Conservation (phyloP, 2,888 invertebrate species). For the Nemurella pictetii region DNA sequence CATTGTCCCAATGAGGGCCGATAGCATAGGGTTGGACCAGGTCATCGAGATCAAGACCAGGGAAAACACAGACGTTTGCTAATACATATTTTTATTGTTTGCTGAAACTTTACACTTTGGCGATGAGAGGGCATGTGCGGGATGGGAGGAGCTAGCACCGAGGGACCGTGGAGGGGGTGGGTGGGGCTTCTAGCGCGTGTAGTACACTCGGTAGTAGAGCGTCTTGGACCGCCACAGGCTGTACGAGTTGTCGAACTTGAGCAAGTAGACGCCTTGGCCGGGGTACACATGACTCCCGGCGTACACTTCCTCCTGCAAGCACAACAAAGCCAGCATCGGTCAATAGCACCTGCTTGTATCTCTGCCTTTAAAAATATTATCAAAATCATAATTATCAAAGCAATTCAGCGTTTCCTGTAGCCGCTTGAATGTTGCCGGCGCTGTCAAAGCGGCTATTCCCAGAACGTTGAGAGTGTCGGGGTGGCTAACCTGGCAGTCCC, state of each 20-base stretch:
- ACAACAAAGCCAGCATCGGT: no score
- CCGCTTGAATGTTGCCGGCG: no score
- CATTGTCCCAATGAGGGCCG: no score
- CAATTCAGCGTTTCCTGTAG: no score
- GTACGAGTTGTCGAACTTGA: constrained; percentile 99
- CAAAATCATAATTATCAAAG: no score
- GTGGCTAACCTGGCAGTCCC: constrained; percentile 92
- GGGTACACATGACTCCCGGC: constrained; percentile 80
- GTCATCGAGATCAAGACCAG: no score
- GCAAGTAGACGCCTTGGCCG: constrained; percentile 93
- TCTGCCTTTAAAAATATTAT: no score
- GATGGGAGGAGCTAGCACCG: neutral
- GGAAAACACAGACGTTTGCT: neutral
- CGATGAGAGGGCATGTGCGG: neutral
- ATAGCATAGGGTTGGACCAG: no score
- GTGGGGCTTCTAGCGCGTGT: constrained; percentile 65
- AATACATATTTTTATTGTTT: neutral
- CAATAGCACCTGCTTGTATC: no score
- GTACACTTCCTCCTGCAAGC: constrained; percentile 61
- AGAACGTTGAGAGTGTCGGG: no score
- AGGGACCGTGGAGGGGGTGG: neutral
- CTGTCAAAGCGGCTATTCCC: no score
- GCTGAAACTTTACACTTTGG: neutral
- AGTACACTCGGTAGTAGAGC: constrained; percentile 97
- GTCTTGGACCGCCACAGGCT: constrained; percentile 99